Conservation (phyloP, 2,113 vertebrate genomes). For the Columba livia region DNA sequence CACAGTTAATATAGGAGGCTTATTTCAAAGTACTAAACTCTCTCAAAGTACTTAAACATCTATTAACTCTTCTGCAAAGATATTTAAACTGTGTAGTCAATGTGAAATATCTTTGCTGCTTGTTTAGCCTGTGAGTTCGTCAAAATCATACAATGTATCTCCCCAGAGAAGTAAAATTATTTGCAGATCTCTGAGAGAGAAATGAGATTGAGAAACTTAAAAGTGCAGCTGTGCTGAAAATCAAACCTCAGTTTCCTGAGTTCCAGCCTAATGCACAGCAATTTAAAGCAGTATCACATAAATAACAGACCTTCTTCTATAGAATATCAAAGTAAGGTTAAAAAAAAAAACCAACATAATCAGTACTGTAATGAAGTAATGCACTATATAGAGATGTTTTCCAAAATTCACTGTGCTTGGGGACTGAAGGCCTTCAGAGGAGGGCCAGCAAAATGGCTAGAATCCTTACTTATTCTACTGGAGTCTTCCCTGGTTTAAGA, state of each 20-base stretch:
- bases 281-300: not conserved
- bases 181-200: not conserved
- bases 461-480: not conserved
- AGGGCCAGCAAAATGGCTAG: not conserved
- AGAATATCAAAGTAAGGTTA: not conserved
- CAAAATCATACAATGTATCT: not conserved
- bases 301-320: not conserved
- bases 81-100: not conserved
- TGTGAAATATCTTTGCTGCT: not conserved
- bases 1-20: not conserved
- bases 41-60: not conserved
- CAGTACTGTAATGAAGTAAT: not conserved
- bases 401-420: not conserved
- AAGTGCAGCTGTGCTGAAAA: not conserved
- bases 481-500: not conserved
- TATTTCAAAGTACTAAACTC: not conserved
- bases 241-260: not conserved
- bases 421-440: not conserved
- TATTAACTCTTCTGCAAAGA: not conserved
- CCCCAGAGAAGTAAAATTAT: not conserved
- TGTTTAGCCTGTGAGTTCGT: not conserved
- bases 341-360: not conserved
- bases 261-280: not conserved
- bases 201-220: not conserved
- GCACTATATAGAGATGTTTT: not conserved